Evolutionary conservation across 1,140 invertebrate genomes (phyloP).

Genomic region (Yoshiicerus persimilis): DNA sequence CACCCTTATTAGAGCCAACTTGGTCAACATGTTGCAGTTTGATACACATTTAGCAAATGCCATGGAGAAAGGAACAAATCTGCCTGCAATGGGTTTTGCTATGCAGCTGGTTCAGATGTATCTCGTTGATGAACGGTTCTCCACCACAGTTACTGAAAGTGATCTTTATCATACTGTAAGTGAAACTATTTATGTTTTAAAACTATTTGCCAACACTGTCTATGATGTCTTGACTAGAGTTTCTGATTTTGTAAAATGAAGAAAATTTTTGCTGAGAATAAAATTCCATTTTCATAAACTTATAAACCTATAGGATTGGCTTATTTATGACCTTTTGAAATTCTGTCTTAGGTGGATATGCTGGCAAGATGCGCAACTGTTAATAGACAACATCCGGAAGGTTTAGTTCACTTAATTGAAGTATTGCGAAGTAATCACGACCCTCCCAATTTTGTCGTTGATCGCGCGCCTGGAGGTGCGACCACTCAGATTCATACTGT

Average conservation of each 20-base stretch:
- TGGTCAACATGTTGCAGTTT: slow-evolving; percentile 73
- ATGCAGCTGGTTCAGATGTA: slow-evolving; percentile 89
- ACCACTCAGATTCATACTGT: slow-evolving; percentile 91
- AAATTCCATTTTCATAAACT: no score
- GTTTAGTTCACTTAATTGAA: slow-evolving; percentile 73
- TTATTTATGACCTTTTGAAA: background rate
- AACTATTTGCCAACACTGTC: background rate
- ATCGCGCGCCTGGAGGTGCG: slow-evolving; percentile 71
- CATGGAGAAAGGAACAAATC: slow-evolving; percentile 85
- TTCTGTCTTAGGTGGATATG: slow-evolving; percentile 60
- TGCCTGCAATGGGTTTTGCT: slow-evolving; percentile 80
- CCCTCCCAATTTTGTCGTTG: slow-evolving; percentile 63
- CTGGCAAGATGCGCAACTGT: slow-evolving; percentile 72
- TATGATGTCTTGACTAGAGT: slow-evolving; percentile 34
- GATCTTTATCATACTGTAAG: slow-evolving; percentile 79
- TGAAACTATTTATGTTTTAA: background rate
- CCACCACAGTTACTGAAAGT: slow-evolving; percentile 73
- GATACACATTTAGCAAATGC: slow-evolving; percentile 80
- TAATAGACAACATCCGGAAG: slow-evolving; percentile 76
- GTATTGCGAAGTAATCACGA: slow-evolving; percentile 72
- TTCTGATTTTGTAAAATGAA: slow-evolving; percentile 15
- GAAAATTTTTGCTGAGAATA: background rate
- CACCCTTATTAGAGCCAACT: slow-evolving; percentile 71
- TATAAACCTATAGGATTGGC: no score
- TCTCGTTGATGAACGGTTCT: slow-evolving; percentile 80